Evolutionary conservation across 1,140 invertebrate species (phyloP).

Genomic region (Neelides sp.): DNA sequence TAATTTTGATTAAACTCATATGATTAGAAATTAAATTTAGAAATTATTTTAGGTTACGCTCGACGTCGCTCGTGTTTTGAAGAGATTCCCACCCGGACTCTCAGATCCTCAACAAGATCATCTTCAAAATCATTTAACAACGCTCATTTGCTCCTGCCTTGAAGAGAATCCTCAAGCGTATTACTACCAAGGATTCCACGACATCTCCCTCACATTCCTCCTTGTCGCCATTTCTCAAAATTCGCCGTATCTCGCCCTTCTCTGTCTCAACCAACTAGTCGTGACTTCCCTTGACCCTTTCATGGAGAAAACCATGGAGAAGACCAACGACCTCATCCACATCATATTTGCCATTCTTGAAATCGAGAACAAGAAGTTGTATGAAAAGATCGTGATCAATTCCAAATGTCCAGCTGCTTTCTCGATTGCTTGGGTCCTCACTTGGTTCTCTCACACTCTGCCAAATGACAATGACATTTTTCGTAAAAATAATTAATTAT

Average conservation of each 20-base stretch:
- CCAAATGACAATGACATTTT: slow-evolving; percentile 28
- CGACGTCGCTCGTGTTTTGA: slow-evolving; percentile 27
- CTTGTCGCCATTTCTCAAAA: slow-evolving; percentile 23
- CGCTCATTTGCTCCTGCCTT: slow-evolving; percentile 19
- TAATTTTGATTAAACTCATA: background rate
- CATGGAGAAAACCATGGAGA: slow-evolving; percentile 30
- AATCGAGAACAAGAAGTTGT: slow-evolving; percentile 20
- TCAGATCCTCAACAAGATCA: slow-evolving; percentile 30
- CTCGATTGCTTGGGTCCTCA: slow-evolving; percentile 29
- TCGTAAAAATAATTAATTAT: slow-evolving; percentile 14
- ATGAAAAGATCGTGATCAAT: slow-evolving; percentile 27
- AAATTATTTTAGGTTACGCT: slow-evolving; percentile 17
- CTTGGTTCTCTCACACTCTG: slow-evolving; percentile 30
- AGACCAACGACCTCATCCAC: slow-evolving; percentile 28
- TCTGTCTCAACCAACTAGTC: slow-evolving; percentile 27
- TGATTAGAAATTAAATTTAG: background rate
- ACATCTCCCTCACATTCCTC: slow-evolving; percentile 30
- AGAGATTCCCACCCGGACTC: slow-evolving; percentile 28
- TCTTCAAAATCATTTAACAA: slow-evolving; percentile 20
- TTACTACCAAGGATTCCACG: slow-evolving; percentile 31
- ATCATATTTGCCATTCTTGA: slow-evolving; percentile 26
- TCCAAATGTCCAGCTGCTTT: slow-evolving; percentile 28
- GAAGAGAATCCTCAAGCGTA: slow-evolving; percentile 23
- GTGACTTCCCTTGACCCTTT: slow-evolving; percentile 17
- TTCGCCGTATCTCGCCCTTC: slow-evolving; percentile 23